A percentile compares a stretch with the other conserved stretches of the same genome.
phyloP scores from a whole-genome alignment of 2,888 invertebrate species.

The Helobdella robusta region DNA sequence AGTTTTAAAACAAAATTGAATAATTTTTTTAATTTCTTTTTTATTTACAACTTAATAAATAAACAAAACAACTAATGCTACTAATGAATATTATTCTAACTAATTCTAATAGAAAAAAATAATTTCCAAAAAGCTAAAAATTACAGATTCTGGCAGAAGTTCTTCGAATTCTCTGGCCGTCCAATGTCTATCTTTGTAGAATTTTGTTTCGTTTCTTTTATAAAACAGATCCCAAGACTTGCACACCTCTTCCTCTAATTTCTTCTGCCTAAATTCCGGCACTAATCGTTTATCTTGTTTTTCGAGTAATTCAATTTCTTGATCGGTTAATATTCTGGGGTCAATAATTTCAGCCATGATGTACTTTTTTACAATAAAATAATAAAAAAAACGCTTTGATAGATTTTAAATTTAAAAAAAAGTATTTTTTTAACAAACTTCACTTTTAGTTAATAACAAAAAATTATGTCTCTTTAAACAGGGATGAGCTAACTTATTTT shows the following conservation, averaged over 20 bases:
- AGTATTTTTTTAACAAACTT: too few species aligned
- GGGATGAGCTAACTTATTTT: too few species aligned
- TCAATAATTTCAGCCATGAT: not conserved
- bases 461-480: too few species aligned
- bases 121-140: slow-evolving; percentile 8
- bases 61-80: too few species aligned
- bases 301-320: slow-evolving; percentile 13
- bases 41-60: too few species aligned
- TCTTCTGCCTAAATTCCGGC: slow-evolving; percentile 64
- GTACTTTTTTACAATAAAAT: slow-evolving; percentile 2
- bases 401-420: too few species aligned
- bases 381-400: too few species aligned
- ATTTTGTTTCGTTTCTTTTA: slow-evolving; percentile 81
- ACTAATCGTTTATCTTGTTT: slow-evolving; percentile 27
- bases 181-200: slow-evolving; percentile 94
- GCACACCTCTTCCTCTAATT: slow-evolving; percentile 71
- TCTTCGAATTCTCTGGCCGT: slow-evolving; percentile 85
- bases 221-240: slow-evolving; percentile 94
- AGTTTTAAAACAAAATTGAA: not conserved
- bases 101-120: too few species aligned
- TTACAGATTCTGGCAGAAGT: slow-evolving; percentile 53
- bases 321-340: slow-evolving; percentile 15
- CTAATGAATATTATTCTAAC: too few species aligned
- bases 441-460: too few species aligned
- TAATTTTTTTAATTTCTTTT: not conserved